Percentiles rank a stretch among this genome's conserved stretches.
Conservation (phyloP, 2,113 vertebrate species). For the Octodon degus region DNA sequence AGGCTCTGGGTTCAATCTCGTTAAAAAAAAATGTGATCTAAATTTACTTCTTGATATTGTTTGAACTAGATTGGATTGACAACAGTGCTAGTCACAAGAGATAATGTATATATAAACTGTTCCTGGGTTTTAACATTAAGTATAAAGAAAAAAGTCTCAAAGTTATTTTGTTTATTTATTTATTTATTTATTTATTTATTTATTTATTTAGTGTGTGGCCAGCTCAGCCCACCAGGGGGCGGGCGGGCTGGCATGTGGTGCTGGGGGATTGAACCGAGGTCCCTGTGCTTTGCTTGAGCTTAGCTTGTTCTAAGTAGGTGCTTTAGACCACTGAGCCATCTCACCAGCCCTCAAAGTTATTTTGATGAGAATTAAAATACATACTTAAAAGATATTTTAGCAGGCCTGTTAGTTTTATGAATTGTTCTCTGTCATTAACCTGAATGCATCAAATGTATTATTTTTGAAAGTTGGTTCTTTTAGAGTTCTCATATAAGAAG, state of each 20-base stretch:
- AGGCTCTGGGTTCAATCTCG: not conserved
- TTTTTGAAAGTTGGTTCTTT: conserved; percentile 44
- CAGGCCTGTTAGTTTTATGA: not conserved
- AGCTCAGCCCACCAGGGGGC: too few species aligned
- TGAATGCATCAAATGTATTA: not conserved
- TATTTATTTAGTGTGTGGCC: too few species aligned
- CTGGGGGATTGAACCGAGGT: too few species aligned
- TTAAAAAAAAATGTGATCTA: not conserved
- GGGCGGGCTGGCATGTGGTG: too few species aligned
- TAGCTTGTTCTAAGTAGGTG: too few species aligned
- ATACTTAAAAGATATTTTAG: conserved; percentile 44
- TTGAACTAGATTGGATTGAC: not conserved
- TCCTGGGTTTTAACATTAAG: not conserved
- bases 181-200: too few species aligned
- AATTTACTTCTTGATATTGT: conserved; percentile 5
- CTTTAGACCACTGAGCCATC: too few species aligned
- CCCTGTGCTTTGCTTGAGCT: too few species aligned
- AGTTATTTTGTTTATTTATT: too few species aligned
- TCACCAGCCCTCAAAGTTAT: not conserved
- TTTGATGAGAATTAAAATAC: not conserved
- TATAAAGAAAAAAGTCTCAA: conserved; percentile 16
- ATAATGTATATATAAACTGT: conserved; percentile 28
- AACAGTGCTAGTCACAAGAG: not conserved
- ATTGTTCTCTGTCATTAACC: conserved; percentile 11
- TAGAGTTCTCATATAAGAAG: not conserved